A percentile compares a stretch with the other conserved stretches of the same genome.
Conservation (phyloP, 2,797 vertebrate genomes). For the Enteromius paludinosus region DNA sequence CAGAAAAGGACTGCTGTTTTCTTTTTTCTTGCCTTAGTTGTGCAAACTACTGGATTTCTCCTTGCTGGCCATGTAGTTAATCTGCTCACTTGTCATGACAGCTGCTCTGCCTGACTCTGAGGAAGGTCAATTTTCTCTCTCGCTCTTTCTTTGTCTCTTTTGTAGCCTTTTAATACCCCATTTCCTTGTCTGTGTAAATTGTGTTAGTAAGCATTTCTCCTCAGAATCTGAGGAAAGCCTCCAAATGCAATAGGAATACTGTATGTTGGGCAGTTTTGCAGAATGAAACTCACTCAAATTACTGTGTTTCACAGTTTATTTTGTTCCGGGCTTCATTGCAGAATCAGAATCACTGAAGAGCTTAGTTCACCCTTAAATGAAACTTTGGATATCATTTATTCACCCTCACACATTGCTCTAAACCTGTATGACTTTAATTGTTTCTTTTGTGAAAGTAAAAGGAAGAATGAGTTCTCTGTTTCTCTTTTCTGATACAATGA, state of each 20-base stretch:
- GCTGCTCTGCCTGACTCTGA: constrained; percentile 12
- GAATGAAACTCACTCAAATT: neutral
- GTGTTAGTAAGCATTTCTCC: constrained; percentile 9
- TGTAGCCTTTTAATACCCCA: constrained; percentile 17
- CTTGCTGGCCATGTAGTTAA: constrained; percentile 9
- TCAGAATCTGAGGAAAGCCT: neutral
- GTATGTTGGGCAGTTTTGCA: neutral
- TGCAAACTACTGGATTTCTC: constrained; percentile 30
- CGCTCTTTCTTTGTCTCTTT: neutral
- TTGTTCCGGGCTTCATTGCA: neutral
- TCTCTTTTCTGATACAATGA: neutral
- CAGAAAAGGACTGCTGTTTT: constrained; percentile 41
- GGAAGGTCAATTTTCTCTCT: constrained; percentile 28
- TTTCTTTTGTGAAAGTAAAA: neutral
- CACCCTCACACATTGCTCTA: neutral
- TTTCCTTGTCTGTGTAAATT: constrained; percentile 26
- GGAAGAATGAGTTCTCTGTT: neutral
- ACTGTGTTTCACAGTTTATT: constrained; percentile 13
- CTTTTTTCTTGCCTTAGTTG: constrained; percentile 20
- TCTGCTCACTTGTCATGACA: constrained; percentile 32
- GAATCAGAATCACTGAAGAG: neutral
- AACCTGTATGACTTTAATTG: neutral
- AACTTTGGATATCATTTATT: neutral
- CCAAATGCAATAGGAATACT: neutral
- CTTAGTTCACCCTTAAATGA: neutral